These are phyloP conservation scores for Gnathonemus echidnorhynchus DNA, from an alignment of 2,113 vertebrate species.

Conservation along the genomic window DNA sequence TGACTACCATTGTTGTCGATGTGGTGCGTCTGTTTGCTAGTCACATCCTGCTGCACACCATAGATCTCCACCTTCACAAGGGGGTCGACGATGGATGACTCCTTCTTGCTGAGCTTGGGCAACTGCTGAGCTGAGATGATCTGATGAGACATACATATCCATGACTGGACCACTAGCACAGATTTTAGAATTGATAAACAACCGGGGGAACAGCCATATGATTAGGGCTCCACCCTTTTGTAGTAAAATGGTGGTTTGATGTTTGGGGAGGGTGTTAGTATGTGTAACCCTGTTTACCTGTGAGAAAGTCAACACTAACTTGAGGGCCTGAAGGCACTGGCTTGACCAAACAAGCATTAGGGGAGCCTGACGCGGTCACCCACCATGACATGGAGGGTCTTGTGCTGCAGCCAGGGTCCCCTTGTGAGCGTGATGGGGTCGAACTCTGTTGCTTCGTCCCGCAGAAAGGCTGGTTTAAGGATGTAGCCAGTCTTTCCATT, in stretches of 20 bases:
- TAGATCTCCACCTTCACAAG: conserved; percentile 76
- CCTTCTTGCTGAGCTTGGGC: conserved; percentile 78
- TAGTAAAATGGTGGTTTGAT: neutral
- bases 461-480: conserved; percentile 83
- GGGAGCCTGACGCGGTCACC: conserved; percentile 9
- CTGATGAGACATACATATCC: conserved; percentile 45
- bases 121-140: conserved; percentile 91
- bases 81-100: conserved; percentile 82
- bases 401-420: conserved; percentile 75
- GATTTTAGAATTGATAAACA: neutral
- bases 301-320: neutral
- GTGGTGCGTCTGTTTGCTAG: conserved; percentile 59
- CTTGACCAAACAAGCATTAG: neutral
- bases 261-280: neutral
- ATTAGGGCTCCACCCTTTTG: neutral
- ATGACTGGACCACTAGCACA: no score
- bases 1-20: conserved; percentile 78
- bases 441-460: conserved; percentile 67
- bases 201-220: neutral
- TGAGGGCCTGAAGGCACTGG: neutral
- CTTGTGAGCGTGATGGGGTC: conserved; percentile 71
- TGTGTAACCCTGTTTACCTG: neutral
- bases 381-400: conserved; percentile 79
- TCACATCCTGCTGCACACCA: conserved; percentile 66
- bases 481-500: conserved; percentile 85